Percentiles rank a stretch among this genome's conserved stretches.
These are phyloP conservation scores for Amitus sp. DNA, from an alignment of 2,888 invertebrate genomes.

Conservation along the genomic window DNA sequence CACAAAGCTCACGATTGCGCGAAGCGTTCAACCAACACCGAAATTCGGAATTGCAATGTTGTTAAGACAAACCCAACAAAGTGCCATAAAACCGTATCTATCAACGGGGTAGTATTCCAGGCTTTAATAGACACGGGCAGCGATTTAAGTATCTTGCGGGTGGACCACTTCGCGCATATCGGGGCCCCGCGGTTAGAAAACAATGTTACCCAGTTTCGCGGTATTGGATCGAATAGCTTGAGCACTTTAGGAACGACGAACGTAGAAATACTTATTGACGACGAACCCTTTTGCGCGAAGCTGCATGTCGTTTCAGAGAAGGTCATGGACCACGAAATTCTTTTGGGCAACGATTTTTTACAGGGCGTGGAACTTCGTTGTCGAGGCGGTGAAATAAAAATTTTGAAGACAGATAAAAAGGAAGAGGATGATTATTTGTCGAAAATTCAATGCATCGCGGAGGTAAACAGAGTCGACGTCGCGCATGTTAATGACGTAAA, in stretches of 20 bases:
- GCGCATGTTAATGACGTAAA: conserved; percentile 19
- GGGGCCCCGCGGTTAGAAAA: conserved; percentile 17
- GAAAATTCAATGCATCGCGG: background rate
- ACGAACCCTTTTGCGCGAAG: conserved; percentile 6
- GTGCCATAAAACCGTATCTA: conserved; percentile 16
- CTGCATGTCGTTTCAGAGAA: conserved; percentile 27
- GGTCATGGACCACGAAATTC: conserved; percentile 12
- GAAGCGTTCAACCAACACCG: conserved; percentile 8
- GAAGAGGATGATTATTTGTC: too few species aligned
- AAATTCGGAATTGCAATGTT: conserved; percentile 3
- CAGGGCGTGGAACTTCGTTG: conserved; percentile 7
- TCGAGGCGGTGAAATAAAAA: conserved; percentile 1
- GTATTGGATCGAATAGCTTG: conserved; percentile 15
- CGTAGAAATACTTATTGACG: conserved; percentile 21
- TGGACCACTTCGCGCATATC: conserved; percentile 16
- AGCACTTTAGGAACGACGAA: conserved; percentile 9
- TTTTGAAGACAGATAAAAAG: background rate
- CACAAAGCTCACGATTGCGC: conserved; percentile 12
- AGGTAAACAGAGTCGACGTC: conserved; percentile 9
- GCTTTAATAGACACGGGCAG: conserved; percentile 32
- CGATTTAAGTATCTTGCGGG: conserved; percentile 25
- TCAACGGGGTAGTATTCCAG: conserved; percentile 17
- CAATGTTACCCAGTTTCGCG: conserved; percentile 19
- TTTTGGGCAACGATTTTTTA: conserved; percentile 30
- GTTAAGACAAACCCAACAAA: background rate